phyloP scores from a whole-genome alignment of 2,888 invertebrate species.

The Syrphus vitripennis region DNA sequence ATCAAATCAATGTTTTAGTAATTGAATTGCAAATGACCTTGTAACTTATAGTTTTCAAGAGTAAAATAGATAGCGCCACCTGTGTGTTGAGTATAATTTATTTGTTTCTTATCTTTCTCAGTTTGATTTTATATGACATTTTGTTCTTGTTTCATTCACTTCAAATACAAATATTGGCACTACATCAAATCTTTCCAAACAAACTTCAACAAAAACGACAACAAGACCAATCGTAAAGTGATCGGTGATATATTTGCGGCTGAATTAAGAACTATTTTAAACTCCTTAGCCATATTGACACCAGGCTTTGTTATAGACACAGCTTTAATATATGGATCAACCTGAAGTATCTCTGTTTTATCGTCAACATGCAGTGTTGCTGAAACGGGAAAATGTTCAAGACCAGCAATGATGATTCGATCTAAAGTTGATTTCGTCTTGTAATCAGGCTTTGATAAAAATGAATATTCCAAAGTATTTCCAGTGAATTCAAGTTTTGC shows the following conservation, averaged over 20 bases:
- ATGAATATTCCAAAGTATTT: slow-evolving; percentile 86
- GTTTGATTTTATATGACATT: background rate
- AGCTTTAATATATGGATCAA: slow-evolving; percentile 86
- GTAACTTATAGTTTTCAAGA: background rate
- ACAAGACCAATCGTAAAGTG: background rate
- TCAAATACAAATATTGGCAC: background rate
- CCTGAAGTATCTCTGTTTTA: slow-evolving; percentile 84
- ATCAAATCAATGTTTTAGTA: background rate
- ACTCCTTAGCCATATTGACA: slow-evolving; percentile 90
- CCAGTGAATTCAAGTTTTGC: slow-evolving; percentile 85
- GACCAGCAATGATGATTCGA: slow-evolving; percentile 91
- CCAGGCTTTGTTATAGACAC: slow-evolving; percentile 94
- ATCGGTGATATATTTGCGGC: background rate
- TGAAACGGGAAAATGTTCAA: slow-evolving; percentile 86
- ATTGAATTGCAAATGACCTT: background rate
- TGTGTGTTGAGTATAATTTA: background rate
- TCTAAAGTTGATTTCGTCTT: slow-evolving; percentile 93
- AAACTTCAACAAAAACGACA: background rate
- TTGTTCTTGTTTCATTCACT: background rate
- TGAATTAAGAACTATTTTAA: slow-evolving; percentile 85
- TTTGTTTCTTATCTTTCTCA: no score
- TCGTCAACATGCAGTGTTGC: slow-evolving; percentile 83
- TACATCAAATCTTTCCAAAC: background rate
- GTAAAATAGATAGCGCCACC: background rate
- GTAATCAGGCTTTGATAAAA: slow-evolving; percentile 86